A percentile compares a stretch with the other conserved stretches of the same genome.
phyloP scores from a whole-genome alignment of 1,140 invertebrate species.

The Drosophila fuyamai region DNA sequence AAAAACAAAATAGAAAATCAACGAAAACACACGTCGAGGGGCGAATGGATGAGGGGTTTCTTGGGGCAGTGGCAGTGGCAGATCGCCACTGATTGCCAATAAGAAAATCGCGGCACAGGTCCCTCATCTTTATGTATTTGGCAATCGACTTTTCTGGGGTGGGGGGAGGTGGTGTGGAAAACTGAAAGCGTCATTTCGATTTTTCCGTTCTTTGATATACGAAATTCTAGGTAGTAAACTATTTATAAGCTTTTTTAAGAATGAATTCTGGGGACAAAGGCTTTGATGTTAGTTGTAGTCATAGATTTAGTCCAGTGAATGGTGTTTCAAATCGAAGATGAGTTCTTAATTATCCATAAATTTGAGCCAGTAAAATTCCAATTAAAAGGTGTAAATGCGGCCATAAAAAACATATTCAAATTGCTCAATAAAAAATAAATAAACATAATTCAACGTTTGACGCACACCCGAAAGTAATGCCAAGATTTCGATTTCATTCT shows the following conservation, averaged over 20 bases:
- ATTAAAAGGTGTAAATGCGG: constrained; percentile 35
- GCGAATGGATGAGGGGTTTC: background rate
- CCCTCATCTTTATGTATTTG: constrained; percentile 29
- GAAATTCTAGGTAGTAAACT: constrained; percentile 43
- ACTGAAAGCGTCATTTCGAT: constrained; percentile 57
- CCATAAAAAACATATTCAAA: constrained; percentile 42
- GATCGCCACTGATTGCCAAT: constrained; percentile 63
- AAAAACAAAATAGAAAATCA: constrained; percentile 82
- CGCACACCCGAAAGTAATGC: constrained; percentile 41
- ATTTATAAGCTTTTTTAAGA: constrained; percentile 28
- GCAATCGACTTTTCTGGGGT: constrained; percentile 26
- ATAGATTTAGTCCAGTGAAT: background rate
- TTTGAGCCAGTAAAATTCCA: constrained; percentile 6
- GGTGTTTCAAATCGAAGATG: background rate
- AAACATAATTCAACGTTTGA: constrained; percentile 34
- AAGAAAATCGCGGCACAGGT: constrained; percentile 41
- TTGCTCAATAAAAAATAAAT: constrained; percentile 37
- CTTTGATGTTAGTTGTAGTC: constrained; percentile 33
- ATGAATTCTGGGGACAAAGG: constrained; percentile 18
- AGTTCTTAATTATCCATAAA: constrained; percentile 14
- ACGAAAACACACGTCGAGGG: constrained; percentile 54
- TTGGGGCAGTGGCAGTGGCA: constrained; percentile 6
- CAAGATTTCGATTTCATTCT: constrained; percentile 79
- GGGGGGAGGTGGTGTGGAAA: background rate
- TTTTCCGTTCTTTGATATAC: constrained; percentile 27